These are phyloP conservation scores for Ditula angustiorana DNA, from an alignment of 2,888 invertebrate genomes.

Conservation along the genomic window DNA sequence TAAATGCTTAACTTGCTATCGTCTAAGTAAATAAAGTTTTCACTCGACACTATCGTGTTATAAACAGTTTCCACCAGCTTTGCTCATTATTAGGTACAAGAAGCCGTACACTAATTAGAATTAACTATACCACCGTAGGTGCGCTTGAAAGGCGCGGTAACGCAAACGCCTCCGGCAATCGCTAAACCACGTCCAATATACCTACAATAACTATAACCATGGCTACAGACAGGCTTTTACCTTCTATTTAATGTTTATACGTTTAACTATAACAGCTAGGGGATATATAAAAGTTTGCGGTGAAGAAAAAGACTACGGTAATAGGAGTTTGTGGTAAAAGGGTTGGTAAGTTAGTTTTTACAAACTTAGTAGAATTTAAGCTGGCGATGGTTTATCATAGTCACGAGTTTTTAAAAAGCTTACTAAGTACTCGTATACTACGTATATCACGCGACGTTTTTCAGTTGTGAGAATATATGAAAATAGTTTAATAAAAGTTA, in stretches of 20 bases:
- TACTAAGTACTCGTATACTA: no score
- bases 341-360: background rate
- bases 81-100: constrained; percentile 33
- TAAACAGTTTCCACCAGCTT: background rate
- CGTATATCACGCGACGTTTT: no score
- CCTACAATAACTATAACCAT: constrained; percentile 19
- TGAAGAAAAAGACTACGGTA: no score
- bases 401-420: no score
- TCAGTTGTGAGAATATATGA: no score
- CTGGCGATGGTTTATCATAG: no score
- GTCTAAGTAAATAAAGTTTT: background rate
- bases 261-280: background rate
- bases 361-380: no score
- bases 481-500: no score
- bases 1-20: background rate
- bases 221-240: background rate
- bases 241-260: background rate
- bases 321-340: no score
- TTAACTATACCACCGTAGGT: constrained; percentile 27
- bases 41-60: background rate
- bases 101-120: constrained; percentile 40
- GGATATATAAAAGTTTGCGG: background rate
- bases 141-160: constrained; percentile 19
- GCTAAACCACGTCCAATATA: background rate
- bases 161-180: constrained; percentile 19